Percentiles rank a stretch among this genome's conserved stretches.
These are phyloP conservation scores for Eucera pruinosa DNA, from an alignment of 2,888 invertebrate species.

Conservation along the genomic window DNA sequence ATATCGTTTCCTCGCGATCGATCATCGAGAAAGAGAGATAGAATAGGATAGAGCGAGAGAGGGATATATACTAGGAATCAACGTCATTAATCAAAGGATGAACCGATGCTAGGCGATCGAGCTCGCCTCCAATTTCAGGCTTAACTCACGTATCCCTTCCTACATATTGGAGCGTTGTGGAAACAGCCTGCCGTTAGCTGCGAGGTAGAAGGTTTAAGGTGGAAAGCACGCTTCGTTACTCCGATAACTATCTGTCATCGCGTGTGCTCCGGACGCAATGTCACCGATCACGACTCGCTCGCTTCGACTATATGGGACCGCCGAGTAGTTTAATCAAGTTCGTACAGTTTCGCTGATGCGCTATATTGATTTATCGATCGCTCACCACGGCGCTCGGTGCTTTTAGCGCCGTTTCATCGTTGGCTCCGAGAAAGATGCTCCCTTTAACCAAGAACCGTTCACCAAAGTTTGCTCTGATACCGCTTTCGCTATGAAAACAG, in stretches of 20 bases:
- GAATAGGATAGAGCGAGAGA: not conserved
- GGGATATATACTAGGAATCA: conserved; percentile 11
- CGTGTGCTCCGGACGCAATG: conserved; percentile 28
- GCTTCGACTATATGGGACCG: conserved; percentile 25
- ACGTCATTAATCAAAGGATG: conserved; percentile 55
- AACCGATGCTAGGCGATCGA: conserved; percentile 17
- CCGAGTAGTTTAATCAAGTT: conserved; percentile 49
- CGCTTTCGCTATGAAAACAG: not conserved
- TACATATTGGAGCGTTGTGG: conserved; percentile 21
- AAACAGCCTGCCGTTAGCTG: not conserved
- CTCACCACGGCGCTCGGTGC: not conserved
- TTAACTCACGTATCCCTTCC: conserved; percentile 20
- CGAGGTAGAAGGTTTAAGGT: conserved; percentile 39
- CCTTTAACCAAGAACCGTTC: not conserved
- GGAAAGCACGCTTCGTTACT: conserved; percentile 60
- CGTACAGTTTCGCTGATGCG: conserved; percentile 6
- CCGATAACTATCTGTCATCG: conserved; percentile 69
- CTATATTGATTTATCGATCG: conserved; percentile 48
- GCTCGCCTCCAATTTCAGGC: conserved; percentile 49
- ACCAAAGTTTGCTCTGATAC: not conserved
- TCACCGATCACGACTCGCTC: conserved; percentile 51
- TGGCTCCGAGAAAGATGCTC: not conserved
- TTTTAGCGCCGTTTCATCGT: not conserved
- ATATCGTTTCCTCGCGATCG: not conserved
- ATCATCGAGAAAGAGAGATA: not conserved